Evolutionary conservation across 1,140 invertebrate genomes (phyloP).

Genomic region (Drosophila obscura): DNA sequence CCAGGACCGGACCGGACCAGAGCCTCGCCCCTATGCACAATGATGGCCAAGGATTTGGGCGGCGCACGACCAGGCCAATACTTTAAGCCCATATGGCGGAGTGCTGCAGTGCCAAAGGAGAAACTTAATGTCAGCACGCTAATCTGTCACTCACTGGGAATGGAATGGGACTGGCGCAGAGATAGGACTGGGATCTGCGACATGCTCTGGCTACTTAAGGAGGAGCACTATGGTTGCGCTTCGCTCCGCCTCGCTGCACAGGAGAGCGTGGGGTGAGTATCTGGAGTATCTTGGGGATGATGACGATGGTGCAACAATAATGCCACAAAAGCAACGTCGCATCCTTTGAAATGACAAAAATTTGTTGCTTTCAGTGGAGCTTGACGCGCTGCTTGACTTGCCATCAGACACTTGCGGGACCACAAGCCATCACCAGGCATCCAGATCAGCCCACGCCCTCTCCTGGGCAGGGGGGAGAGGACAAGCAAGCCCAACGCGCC

Average conservation of each 20-base stretch:
- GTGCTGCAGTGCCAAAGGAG: conserved; percentile 35
- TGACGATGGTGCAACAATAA: conserved; percentile 47
- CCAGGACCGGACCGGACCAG: too few species aligned
- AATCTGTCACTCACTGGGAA: conserved; percentile 64
- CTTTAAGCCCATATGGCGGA: conserved; percentile 43
- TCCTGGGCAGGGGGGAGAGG: too few species aligned
- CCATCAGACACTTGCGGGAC: conserved; percentile 59
- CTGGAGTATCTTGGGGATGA: too few species aligned
- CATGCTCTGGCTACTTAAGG: conserved; percentile 63
- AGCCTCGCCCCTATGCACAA: conserved; percentile 32
- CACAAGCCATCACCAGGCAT: conserved; percentile 30
- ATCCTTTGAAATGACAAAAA: conserved; percentile 77
- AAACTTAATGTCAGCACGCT: conserved; percentile 71
- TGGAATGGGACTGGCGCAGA: conserved; percentile 6
- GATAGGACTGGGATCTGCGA: conserved; percentile 21
- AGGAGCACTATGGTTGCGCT: conserved; percentile 25
- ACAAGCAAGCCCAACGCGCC: conserved; percentile 40
- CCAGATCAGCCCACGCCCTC: conserved; percentile 7
- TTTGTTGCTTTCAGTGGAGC: conserved; percentile 64
- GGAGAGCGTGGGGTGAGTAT: conserved; percentile 6
- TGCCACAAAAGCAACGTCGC: conserved; percentile 41
- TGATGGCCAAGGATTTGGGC: background rate
- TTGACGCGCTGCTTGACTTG: conserved; percentile 57
- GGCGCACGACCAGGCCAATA: conserved; percentile 32
- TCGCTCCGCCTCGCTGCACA: conserved; percentile 53